A percentile compares a stretch with the other conserved stretches of the same genome.
These are phyloP conservation scores for Brachyrhaphis roseni DNA, from an alignment of 2,797 vertebrate genomes.

Conservation along the genomic window DNA sequence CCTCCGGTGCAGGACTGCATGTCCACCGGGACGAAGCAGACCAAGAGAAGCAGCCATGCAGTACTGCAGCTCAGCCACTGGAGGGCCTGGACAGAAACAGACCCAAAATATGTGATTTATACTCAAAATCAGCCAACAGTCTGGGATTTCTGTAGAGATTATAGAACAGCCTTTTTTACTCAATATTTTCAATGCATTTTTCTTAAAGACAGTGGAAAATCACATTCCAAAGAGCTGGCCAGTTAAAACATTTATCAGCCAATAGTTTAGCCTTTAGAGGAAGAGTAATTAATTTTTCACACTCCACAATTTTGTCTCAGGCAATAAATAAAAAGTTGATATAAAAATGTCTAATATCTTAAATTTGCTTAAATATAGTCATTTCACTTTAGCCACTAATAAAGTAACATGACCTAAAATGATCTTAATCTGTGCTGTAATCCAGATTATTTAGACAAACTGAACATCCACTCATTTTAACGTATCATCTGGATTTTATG, in stretches of 20 bases:
- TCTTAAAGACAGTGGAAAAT: background rate
- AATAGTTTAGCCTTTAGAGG: background rate
- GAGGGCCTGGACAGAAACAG: slow-evolving; percentile 44
- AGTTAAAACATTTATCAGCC: too few species aligned
- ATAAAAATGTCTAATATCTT: background rate
- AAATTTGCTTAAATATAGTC: background rate
- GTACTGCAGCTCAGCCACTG: slow-evolving; percentile 50
- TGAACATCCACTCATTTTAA: background rate
- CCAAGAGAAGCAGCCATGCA: slow-evolving; percentile 49
- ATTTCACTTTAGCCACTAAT: background rate
- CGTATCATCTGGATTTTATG: background rate
- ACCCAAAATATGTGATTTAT: too few species aligned
- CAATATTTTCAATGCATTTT: background rate
- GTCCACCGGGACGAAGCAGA: background rate
- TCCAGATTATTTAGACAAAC: background rate
- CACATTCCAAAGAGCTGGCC: background rate
- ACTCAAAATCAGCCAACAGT: too few species aligned
- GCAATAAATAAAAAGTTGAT: background rate
- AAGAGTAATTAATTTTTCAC: background rate
- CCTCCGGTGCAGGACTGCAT: slow-evolving; percentile 42
- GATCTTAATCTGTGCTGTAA: background rate
- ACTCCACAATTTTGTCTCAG: background rate
- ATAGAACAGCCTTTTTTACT: too few species aligned
- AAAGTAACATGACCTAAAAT: background rate
- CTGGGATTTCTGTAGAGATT: too few species aligned